phyloP scores from a whole-genome alignment of 2,888 invertebrate species.

The Drosophila meridionalis region DNA sequence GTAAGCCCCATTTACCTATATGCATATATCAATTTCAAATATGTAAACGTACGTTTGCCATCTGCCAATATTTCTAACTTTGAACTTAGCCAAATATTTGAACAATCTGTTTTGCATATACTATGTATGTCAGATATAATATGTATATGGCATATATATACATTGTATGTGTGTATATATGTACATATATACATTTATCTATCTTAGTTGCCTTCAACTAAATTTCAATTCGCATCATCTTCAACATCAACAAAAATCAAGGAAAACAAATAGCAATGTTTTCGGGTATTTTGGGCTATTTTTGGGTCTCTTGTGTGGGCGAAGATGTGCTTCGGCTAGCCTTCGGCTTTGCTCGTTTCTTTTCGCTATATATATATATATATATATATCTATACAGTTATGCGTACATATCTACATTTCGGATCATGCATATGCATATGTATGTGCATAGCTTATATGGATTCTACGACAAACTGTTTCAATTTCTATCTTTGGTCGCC shows the following conservation, averaged over 20 bases:
- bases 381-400: slow-evolving; percentile 1
- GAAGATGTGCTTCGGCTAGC: slow-evolving; percentile 61
- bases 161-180: slow-evolving; percentile 4
- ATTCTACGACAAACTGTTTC: slow-evolving; percentile 32
- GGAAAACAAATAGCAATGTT: slow-evolving; percentile 78
- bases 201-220: slow-evolving; percentile 60
- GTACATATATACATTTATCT: slow-evolving; percentile 1
- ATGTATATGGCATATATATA: slow-evolving; percentile 16
- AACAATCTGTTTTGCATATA: slow-evolving; percentile 50
- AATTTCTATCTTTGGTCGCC: slow-evolving; percentile 46
- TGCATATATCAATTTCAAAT: slow-evolving; percentile 42
- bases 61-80: slow-evolving; percentile 54
- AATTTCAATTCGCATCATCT: slow-evolving; percentile 77
- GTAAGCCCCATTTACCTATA: slow-evolving; percentile 14
- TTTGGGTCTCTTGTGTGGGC: slow-evolving; percentile 69
- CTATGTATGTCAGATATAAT: slow-evolving; percentile 36
- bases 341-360: slow-evolving; percentile 56
- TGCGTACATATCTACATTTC: slow-evolving; percentile 27
- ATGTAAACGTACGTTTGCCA: slow-evolving; percentile 33
- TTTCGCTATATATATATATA: slow-evolving; percentile 8
- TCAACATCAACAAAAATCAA: slow-evolving; percentile 66
- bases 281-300: slow-evolving; percentile 66
- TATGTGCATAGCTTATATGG: slow-evolving; percentile 29
- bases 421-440: slow-evolving; percentile 21
- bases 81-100: slow-evolving; percentile 56